A percentile compares a stretch with the other conserved stretches of the same genome.
phyloP scores from a whole-genome alignment of 2,113 vertebrate species.

The Bagarius yarrelli region DNA sequence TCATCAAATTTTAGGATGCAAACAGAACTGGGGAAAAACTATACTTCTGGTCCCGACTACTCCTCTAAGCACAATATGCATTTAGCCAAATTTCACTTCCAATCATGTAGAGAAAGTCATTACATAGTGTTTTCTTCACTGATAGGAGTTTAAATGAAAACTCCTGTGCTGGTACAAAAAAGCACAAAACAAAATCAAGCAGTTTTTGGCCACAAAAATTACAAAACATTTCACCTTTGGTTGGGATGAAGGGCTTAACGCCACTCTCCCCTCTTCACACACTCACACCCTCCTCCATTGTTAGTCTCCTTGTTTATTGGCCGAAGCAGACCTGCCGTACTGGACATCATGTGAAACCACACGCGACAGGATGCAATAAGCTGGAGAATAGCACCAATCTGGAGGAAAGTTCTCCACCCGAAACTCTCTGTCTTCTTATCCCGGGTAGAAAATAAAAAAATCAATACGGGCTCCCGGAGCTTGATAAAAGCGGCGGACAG shows the following conservation, averaged over 20 bases:
- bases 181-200: too few relatives aligned
- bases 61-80: too few relatives aligned
- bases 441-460: constrained; percentile 99
- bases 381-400: constrained; percentile 94
- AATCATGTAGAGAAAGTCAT: too few relatives aligned
- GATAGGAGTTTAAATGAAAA: too few relatives aligned
- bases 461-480: constrained; percentile 93
- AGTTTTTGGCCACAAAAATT: too few relatives aligned
- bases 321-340: constrained; percentile 85
- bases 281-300: constrained; percentile 78
- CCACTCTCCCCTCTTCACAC: neutral
- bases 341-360: constrained; percentile 96
- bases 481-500: constrained; percentile 92
- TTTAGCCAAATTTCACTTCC: too few relatives aligned
- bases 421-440: constrained; percentile 99
- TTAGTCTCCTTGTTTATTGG: constrained; percentile 91
- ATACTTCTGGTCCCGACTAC: too few relatives aligned
- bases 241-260: constrained; percentile 13
- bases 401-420: constrained; percentile 97
- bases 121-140: too few relatives aligned
- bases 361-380: constrained; percentile 99
- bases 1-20: too few relatives aligned
- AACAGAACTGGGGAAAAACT: too few relatives aligned
- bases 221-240: constrained; percentile 4
- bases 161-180: too few relatives aligned